Evolutionary conservation across 2,888 invertebrate species (phyloP).

Genomic region (Barypeithes pellucidus): DNA sequence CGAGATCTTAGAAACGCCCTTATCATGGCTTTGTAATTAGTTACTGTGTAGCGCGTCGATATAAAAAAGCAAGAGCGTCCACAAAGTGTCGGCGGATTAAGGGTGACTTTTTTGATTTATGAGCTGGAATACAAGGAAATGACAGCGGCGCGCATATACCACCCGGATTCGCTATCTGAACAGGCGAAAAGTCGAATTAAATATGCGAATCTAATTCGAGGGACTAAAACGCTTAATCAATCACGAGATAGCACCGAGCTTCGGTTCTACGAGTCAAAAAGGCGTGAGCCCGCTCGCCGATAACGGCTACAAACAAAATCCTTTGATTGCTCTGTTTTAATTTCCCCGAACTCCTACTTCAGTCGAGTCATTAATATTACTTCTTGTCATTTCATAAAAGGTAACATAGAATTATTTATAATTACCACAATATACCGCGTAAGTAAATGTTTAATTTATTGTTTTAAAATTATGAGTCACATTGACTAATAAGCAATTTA

Average conservation of each 20-base stretch:
- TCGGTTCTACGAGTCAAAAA: conserved; percentile 40
- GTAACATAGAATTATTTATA: neutral
- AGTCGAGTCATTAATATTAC: conserved; percentile 16
- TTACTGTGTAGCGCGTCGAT: conserved; percentile 64
- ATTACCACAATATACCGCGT: too few relatives aligned
- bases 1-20: conserved; percentile 65
- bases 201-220: conserved; percentile 70
- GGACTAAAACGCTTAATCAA: conserved; percentile 70
- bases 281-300: conserved; percentile 48
- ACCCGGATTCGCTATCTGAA: conserved; percentile 60
- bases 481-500: too few relatives aligned
- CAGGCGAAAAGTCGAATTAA: conserved; percentile 66
- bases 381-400: conserved; percentile 16
- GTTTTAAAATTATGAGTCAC: too few relatives aligned
- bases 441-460: too few relatives aligned
- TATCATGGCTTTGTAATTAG: conserved; percentile 70
- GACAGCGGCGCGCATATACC: conserved; percentile 62
- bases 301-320: conserved; percentile 45
- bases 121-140: conserved; percentile 66
- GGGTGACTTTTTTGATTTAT: conserved; percentile 71
- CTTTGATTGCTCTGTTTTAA: conserved; percentile 46
- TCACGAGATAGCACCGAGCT: conserved; percentile 62
- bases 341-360: conserved; percentile 16
- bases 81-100: conserved; percentile 66
- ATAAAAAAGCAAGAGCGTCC: conserved; percentile 65